These are phyloP conservation scores for Bos javanicus DNA, from an alignment of 2,113 vertebrate species.

Conservation along the genomic window DNA sequence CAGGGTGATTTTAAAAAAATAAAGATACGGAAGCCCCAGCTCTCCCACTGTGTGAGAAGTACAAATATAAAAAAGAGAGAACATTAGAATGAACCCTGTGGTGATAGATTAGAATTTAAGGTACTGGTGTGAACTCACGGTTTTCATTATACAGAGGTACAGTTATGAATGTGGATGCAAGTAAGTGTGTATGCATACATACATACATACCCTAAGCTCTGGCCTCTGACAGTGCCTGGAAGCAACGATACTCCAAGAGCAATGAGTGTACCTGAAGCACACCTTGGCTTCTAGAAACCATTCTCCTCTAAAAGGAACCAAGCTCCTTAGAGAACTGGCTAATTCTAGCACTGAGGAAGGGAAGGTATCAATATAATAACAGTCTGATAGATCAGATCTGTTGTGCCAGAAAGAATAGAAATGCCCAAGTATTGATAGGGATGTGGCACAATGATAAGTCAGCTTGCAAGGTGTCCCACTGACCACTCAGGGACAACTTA, in stretches of 20 bases:
- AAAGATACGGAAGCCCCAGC: neutral
- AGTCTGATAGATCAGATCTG: neutral
- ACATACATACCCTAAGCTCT: neutral
- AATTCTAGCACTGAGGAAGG: neutral
- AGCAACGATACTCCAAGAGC: neutral
- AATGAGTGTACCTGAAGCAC: neutral
- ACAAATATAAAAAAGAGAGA: constrained; percentile 1
- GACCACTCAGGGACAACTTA: neutral
- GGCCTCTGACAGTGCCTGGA: neutral
- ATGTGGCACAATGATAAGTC: neutral
- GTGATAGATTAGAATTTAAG: neutral
- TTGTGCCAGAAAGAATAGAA: neutral
- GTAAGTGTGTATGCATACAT: neutral
- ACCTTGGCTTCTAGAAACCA: neutral
- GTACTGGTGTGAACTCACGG: neutral
- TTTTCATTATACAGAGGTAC: neutral
- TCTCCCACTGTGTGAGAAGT: neutral
- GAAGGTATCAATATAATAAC: neutral
- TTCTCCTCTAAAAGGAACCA: neutral
- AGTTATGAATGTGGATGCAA: neutral
- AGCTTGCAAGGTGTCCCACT: neutral
- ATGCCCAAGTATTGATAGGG: neutral
- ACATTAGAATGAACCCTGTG: neutral
- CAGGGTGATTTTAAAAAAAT: neutral
- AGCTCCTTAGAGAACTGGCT: neutral